Evolutionary conservation across 64 coral and sea anemone genomes (phyloP).

Genomic region (Trachythela sp.): DNA sequence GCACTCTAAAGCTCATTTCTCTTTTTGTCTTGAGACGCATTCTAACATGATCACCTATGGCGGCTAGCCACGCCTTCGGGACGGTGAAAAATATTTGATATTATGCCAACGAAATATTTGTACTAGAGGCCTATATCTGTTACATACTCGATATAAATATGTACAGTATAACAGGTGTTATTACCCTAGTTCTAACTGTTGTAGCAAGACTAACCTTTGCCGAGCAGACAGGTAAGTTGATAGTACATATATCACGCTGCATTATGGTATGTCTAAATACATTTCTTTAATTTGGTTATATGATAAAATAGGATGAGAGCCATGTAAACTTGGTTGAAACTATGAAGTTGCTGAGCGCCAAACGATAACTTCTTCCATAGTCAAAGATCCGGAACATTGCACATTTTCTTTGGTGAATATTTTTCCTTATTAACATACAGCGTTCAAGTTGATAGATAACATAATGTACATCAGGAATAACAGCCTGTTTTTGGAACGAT

Average conservation of each 20-base stretch:
- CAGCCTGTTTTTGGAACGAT: too few species aligned
- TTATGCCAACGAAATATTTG: not conserved
- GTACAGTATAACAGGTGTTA: not conserved
- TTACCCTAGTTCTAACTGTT: not conserved
- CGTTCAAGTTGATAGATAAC: too few species aligned
- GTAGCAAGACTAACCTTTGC: not conserved
- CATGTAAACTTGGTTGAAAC: too few species aligned
- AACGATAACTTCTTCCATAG: too few species aligned
- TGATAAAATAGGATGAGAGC: not conserved
- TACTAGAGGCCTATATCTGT: not conserved
- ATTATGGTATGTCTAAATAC: not conserved
- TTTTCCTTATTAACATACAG: too few species aligned
- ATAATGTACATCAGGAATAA: too few species aligned
- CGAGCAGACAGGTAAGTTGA: not conserved
- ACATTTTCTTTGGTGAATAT: too few species aligned
- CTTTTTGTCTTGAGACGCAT: not conserved
- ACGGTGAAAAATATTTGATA: not conserved
- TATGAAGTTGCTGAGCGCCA: too few species aligned
- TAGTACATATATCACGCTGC: not conserved
- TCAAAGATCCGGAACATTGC: too few species aligned
- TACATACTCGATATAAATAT: not conserved
- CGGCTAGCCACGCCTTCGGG: not conserved
- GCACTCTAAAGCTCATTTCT: not conserved
- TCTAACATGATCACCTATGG: not conserved
- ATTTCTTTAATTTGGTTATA: not conserved